phyloP scores from a whole-genome alignment of 2,113 vertebrate genomes.

The Alexandromys fortis region DNA sequence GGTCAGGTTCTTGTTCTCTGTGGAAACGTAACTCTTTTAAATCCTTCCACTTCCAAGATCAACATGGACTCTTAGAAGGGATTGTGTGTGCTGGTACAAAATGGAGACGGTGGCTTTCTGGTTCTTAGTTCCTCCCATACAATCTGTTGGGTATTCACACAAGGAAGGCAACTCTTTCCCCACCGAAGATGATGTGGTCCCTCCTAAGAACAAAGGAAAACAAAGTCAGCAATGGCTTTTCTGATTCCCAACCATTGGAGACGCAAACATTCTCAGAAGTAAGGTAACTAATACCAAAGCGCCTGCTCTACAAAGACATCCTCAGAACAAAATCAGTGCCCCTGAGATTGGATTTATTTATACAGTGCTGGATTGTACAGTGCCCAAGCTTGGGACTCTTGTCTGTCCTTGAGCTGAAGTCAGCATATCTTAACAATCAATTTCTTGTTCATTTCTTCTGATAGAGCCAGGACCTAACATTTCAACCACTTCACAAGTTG shows the following conservation, averaged over 20 bases:
- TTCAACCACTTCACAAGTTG: constrained; percentile 39
- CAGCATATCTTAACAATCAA: constrained; percentile 28
- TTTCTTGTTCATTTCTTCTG: constrained; percentile 47
- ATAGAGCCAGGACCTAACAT: neutral
- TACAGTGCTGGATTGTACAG: neutral
- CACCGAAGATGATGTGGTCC: neutral
- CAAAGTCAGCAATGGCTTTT: constrained; percentile 35
- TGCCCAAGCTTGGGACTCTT: neutral
- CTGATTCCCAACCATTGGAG: neutral
- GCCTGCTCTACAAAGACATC: neutral
- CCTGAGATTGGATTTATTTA: constrained; percentile 32
- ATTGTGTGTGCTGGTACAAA: constrained; percentile 3
- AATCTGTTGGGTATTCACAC: neutral
- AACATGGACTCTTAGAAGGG: constrained; percentile 43
- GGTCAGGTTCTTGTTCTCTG: neutral
- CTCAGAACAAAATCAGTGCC: neutral
- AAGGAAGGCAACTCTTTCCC: constrained; percentile 3
- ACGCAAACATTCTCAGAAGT: constrained; percentile 27
- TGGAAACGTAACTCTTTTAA: neutral
- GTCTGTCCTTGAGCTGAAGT: constrained; percentile 10
- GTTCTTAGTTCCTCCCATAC: neutral
- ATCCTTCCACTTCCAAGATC: constrained; percentile 44
- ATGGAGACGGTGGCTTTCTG: constrained; percentile 14
- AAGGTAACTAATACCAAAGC: neutral
- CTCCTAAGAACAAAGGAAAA: constrained; percentile 75